These are phyloP conservation scores for Carassius gibelio DNA, from an alignment of 2,113 vertebrate genomes.

Conservation along the genomic window DNA sequence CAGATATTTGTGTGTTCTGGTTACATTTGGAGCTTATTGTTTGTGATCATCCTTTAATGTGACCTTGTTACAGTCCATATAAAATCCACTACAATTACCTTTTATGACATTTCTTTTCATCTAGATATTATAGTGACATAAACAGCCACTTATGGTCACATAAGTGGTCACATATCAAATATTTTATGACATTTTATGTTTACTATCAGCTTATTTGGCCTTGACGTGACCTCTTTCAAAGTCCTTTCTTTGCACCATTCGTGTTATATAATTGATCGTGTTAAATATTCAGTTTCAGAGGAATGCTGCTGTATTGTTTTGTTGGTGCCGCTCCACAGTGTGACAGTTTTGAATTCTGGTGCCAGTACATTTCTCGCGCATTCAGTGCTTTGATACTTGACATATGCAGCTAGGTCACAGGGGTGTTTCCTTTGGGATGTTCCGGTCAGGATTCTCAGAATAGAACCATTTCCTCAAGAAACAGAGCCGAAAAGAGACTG, in stretches of 20 bases:
- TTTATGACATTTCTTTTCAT: background rate
- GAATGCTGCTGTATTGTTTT: no score
- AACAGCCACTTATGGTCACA: background rate
- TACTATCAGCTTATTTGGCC: background rate
- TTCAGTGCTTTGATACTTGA: constrained; percentile 28
- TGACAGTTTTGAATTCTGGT: background rate
- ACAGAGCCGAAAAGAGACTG: constrained; percentile 23
- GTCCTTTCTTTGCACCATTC: background rate
- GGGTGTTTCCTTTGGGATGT: constrained; percentile 32
- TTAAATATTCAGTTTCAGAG: background rate
- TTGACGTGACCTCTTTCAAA: background rate
- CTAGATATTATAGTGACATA: background rate
- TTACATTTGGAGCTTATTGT: no score
- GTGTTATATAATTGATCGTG: background rate
- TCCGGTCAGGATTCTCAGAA: constrained; percentile 37
- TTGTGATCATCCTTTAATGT: background rate
- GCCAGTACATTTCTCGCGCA: background rate
- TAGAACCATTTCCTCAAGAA: constrained; percentile 52
- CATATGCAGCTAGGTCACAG: constrained; percentile 1
- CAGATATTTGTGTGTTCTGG: background rate
- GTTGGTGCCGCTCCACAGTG: background rate
- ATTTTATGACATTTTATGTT: background rate
- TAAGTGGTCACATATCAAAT: background rate
- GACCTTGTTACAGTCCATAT: background rate
- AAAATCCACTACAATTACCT: background rate